Evolutionary conservation across 2,113 vertebrate genomes (phyloP), one percentile per base, ranked within the genome.

Genomic region (Centrocercus urophasianus): DNA sequence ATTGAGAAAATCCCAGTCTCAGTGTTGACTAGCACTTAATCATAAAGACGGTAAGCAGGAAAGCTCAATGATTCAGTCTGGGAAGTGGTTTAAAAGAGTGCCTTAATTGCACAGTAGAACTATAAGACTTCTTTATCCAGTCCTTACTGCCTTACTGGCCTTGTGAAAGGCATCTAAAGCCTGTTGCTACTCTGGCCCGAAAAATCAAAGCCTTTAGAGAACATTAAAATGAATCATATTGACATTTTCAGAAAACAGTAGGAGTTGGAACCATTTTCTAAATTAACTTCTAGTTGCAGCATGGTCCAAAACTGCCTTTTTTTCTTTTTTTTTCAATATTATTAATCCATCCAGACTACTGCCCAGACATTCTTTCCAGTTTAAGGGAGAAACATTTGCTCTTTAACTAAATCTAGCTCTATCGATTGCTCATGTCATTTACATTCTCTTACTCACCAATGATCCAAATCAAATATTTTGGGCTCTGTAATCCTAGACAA

Each of bases 171-270:
- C 19, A 38, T 22, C 67, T 71, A 77, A 89, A 94, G 25, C 28
- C 85, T 60, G 17, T 67, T 43, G 69, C 36, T 92, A 88, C 32
- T 57, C 60, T 91, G 71, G 11, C 19, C 47, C 81, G 76, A 77
- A 93, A 93, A 86, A 60, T 16, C 13, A 81, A 86, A 92, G 80
- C 3, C n/a, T 86, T 94, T 86, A 94, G 72, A 27, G 34, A 87
- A 88, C 5, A 56, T 59, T 34, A 77, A 91, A 93, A 91, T 86
- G 22, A 96, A 74, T 86, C 24, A 80, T 64, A 83, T 8, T 71
- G 72, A 81, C 42, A 52, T 86, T 83, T 92, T 88, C 57, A 67
- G 76, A 86, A 96, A 93, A 74, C 40, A 74, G 34, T 25, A 73
- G 40, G 54, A 83, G 32, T 54, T 86, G 79, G 50, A 93, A 38